These are phyloP conservation scores for Diorhabda carinulata DNA, from an alignment of 1,140 invertebrate species.

Conservation along the genomic window DNA sequence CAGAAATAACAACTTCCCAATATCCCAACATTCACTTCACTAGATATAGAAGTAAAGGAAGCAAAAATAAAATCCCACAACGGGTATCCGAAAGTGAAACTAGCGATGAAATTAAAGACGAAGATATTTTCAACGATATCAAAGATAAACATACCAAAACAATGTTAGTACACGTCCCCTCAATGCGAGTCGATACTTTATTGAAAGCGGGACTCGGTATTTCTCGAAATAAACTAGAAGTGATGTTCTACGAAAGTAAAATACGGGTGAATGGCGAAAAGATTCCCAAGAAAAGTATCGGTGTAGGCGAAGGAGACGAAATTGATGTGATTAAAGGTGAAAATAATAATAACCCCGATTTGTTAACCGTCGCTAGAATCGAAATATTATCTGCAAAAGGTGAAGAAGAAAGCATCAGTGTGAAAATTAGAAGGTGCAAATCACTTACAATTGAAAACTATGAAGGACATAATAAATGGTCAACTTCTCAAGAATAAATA, in stretches of 20 bases:
- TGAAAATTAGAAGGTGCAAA: conserved; percentile 58
- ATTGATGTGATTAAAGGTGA: conserved; percentile 60
- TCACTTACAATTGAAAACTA: conserved; percentile 62
- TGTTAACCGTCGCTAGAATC: conserved; percentile 59
- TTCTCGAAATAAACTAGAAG: conserved; percentile 65
- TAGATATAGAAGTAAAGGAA: conserved; percentile 15
- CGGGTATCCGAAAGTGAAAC: conserved; percentile 22
- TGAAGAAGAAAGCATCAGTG: conserved; percentile 48
- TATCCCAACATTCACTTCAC: neutral
- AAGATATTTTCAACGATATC: conserved; percentile 41
- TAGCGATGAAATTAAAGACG: conserved; percentile 38
- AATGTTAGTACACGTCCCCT: conserved; percentile 56
- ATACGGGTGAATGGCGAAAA: conserved; percentile 65
- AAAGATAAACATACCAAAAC: conserved; percentile 54
- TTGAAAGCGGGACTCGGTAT: conserved; percentile 63
- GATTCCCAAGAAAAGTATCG: conserved; percentile 59
- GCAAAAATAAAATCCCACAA: conserved; percentile 27
- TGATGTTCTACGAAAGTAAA: conserved; percentile 62
- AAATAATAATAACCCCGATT: conserved; percentile 57
- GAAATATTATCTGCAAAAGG: conserved; percentile 52
- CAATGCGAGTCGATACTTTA: conserved; percentile 61
- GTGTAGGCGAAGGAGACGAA: conserved; percentile 58
- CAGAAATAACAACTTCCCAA: no score
- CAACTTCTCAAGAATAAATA: neutral
- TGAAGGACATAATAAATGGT: conserved; percentile 32